Conservation (phyloP, 2,113 vertebrate species). For the Rafetus swinhoei region DNA sequence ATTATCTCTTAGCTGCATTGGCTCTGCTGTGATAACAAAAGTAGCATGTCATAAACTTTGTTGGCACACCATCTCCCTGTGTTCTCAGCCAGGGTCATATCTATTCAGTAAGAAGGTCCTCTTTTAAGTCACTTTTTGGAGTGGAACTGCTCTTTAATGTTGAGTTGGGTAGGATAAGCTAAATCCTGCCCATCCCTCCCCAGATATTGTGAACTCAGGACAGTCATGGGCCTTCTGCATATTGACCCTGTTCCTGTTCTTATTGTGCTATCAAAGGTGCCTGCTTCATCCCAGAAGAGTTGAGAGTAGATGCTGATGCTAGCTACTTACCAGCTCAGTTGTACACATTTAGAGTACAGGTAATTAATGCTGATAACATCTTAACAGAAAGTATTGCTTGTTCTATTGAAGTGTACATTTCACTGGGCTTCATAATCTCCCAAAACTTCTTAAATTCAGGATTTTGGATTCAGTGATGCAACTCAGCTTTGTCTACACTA, state of each 20-base stretch:
- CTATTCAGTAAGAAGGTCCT: constrained; percentile 8
- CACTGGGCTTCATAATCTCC: not conserved
- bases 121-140: not conserved
- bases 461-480: not conserved
- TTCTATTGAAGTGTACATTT: not conserved
- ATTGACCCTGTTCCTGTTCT: not conserved
- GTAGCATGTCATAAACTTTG: constrained; percentile 38
- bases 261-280: not conserved
- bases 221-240: not conserved
- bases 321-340: not conserved
- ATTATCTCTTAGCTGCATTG: constrained; percentile 54
- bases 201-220: not conserved
- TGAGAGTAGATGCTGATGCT: not conserved
- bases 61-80: not conserved
- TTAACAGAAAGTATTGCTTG: not conserved
- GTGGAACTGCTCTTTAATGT: not conserved
- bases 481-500: not conserved
- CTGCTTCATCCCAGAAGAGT: not conserved
- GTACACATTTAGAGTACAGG: not conserved
- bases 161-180: not conserved
- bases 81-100: not conserved
- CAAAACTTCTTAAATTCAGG: not conserved
- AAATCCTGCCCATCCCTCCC: not conserved
- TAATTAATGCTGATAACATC: not conserved
- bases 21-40: constrained; percentile 3